Evolutionary conservation across 1,140 invertebrate genomes (phyloP).

Genomic region (Helicorthomorpha holstii): DNA sequence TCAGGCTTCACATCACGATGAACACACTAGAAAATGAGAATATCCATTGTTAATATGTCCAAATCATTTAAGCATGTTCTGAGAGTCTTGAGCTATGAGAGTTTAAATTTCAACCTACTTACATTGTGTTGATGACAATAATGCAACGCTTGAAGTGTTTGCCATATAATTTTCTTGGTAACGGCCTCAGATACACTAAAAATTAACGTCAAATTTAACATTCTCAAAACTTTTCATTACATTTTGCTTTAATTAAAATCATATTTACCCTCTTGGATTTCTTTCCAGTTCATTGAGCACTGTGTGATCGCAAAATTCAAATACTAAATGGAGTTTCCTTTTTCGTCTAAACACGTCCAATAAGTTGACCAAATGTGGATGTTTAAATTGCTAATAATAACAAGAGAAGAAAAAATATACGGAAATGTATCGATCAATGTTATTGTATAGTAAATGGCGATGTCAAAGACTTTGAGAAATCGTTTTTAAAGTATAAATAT

Average conservation of each 20-base stretch:
- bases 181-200: constrained; percentile 64
- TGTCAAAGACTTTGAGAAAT: no score
- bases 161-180: constrained; percentile 84
- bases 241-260: constrained; percentile 1
- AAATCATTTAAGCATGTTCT: neutral
- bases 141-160: constrained; percentile 81
- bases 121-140: constrained; percentile 89
- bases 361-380: constrained; percentile 92
- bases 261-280: constrained; percentile 47
- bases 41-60: neutral
- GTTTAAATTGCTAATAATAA: constrained; percentile 79
- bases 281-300: constrained; percentile 91
- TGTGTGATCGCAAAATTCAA: constrained; percentile 96
- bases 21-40: constrained; percentile 42
- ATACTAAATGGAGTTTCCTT: constrained; percentile 89
- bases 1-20: constrained; percentile 97
- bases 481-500: no score
- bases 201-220: constrained; percentile 6
- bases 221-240: neutral
- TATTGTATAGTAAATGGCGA: no score
- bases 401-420: no score
- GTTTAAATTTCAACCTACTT: constrained; percentile 10
- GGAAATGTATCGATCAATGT: no score
- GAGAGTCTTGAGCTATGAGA: neutral
- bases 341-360: constrained; percentile 96